Conservation (phyloP, 2,888 invertebrate species). For the Archips xylosteana region DNA sequence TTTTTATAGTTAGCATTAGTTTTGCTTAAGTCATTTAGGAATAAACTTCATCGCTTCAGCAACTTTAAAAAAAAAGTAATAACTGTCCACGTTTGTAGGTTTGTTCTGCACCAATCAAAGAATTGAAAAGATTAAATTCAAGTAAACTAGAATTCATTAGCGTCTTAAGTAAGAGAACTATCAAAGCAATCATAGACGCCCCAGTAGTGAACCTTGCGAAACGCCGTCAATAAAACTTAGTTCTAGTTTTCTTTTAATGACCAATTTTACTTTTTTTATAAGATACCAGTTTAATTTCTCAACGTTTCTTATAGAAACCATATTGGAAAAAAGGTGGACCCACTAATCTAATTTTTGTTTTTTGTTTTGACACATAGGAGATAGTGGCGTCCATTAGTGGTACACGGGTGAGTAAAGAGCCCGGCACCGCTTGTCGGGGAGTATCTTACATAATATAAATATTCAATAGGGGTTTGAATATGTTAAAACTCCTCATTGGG, state of each 20-base stretch:
- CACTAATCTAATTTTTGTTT: slow-evolving; percentile 67
- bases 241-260: neutral
- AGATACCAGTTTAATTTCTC: neutral
- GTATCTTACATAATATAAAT: slow-evolving; percentile 74
- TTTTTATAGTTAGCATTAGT: neutral
- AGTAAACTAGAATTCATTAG: neutral
- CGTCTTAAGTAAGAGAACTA: neutral
- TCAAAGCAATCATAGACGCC: neutral
- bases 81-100: too few relatives aligned
- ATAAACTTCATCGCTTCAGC: neutral
- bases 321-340: slow-evolving; percentile 50
- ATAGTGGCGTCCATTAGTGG: slow-evolving; percentile 77
- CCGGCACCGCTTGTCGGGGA: slow-evolving; percentile 61
- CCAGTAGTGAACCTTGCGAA: neutral
- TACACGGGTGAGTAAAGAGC: slow-evolving; percentile 76
- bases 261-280: neutral
- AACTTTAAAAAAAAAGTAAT: neutral
- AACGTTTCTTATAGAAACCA: slow-evolving; percentile 4
- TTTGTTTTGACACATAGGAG: slow-evolving; percentile 69
- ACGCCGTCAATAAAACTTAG: neutral
- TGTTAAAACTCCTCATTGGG: slow-evolving; percentile 84
- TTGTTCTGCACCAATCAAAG: neutral
- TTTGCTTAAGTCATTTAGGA: neutral
- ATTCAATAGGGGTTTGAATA: slow-evolving; percentile 84
- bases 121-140: neutral